These are phyloP conservation scores for Manis pentadactyla DNA, from an alignment of 2,797 vertebrate species.

Conservation along the genomic window DNA sequence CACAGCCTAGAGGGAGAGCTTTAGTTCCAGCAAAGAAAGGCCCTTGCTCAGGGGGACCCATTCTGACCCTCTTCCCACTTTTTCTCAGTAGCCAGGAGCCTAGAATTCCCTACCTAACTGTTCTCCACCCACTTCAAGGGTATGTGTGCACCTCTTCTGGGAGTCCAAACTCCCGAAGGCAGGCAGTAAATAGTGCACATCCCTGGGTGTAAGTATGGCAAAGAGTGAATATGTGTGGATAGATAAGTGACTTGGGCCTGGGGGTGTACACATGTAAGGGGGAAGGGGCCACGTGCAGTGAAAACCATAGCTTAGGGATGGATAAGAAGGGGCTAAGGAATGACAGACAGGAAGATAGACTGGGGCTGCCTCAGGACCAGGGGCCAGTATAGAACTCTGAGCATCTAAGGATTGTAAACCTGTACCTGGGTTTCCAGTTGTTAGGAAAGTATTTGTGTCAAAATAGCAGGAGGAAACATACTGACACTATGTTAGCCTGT, in stretches of 20 bases:
- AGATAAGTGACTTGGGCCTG: too few species aligned
- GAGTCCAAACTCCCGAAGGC: background rate
- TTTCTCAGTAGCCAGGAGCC: background rate
- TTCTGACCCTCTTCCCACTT: background rate
- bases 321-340: background rate
- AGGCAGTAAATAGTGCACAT: background rate
- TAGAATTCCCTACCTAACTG: background rate
- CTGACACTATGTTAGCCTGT: background rate
- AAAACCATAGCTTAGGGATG: background rate
- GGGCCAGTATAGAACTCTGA: background rate
- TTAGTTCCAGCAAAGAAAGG: background rate
- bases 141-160: background rate
- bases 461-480: background rate
- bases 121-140: background rate
- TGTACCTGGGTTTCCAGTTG: background rate
- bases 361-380: background rate
- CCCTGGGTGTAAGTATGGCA: background rate
- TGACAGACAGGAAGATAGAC: background rate
- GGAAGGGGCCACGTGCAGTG: background rate
- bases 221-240: background rate
- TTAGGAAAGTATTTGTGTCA: background rate
- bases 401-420: background rate
- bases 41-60: background rate
- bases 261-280: rapidly evolving
- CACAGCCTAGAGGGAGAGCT: background rate